A percentile compares a stretch with the other conserved stretches of the same genome.
Evolutionary conservation across 2,797 vertebrate species (phyloP).

Genomic region (Poecilia wingei): DNA sequence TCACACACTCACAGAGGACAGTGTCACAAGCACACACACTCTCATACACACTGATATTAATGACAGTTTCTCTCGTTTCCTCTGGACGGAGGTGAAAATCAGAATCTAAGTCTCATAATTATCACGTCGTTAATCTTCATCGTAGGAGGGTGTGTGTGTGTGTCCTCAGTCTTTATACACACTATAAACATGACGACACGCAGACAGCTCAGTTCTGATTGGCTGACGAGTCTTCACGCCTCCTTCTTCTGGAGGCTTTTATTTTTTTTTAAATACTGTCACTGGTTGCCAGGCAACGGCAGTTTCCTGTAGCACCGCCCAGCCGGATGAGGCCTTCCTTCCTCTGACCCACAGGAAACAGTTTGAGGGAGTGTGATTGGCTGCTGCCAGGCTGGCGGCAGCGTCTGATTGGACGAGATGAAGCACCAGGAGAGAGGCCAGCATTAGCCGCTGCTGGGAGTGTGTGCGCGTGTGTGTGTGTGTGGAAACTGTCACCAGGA

Average conservation of each 20-base stretch:
- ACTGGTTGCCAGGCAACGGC: slow-evolving; percentile 53
- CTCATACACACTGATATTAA: slow-evolving; percentile 39
- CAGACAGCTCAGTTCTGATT: slow-evolving; percentile 55
- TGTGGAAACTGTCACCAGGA: not conserved
- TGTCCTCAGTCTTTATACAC: slow-evolving; percentile 67
- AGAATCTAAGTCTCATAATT: slow-evolving; percentile 68
- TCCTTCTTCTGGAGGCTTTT: slow-evolving; percentile 28
- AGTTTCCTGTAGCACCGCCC: slow-evolving; percentile 37
- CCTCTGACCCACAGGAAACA: slow-evolving; percentile 32
- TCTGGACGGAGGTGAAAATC: slow-evolving; percentile 73
- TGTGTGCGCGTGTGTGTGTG: slow-evolving; percentile 25
- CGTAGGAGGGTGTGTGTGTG: slow-evolving; percentile 44
- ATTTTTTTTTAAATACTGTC: slow-evolving; percentile 27
- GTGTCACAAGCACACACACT: slow-evolving; percentile 31
- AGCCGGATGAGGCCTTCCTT: slow-evolving; percentile 22
- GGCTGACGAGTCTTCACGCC: slow-evolving; percentile 35
- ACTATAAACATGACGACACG: slow-evolving; percentile 62
- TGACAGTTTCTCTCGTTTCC: slow-evolving; percentile 52
- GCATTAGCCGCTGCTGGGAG: slow-evolving; percentile 59
- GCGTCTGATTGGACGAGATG: slow-evolving; percentile 43
- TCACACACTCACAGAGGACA: slow-evolving; percentile 26
- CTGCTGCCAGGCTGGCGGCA: slow-evolving; percentile 15
- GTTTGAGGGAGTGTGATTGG: slow-evolving; percentile 34
- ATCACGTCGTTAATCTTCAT: slow-evolving; percentile 44
- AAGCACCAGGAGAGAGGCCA: slow-evolving; percentile 65